Evolutionary conservation across 2,113 vertebrate genomes (phyloP).

Genomic region (Paraplagusia blochii): DNA sequence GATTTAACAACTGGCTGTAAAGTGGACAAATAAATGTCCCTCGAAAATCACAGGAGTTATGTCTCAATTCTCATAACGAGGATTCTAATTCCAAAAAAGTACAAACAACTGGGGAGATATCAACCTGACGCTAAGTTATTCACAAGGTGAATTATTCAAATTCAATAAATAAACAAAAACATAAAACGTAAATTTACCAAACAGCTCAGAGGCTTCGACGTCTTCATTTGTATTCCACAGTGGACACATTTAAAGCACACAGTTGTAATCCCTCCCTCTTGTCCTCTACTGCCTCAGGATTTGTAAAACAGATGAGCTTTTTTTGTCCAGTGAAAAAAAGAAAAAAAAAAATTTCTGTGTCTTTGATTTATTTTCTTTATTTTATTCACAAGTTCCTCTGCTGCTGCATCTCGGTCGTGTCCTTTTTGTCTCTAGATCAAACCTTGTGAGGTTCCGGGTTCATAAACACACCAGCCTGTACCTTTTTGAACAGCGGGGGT

Average conservation of each 20-base stretch:
- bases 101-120: too few relatives aligned
- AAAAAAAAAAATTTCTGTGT: slow-evolving; percentile 6
- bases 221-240: slow-evolving; percentile 7
- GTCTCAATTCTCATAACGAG: slow-evolving; percentile 3
- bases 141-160: not conserved
- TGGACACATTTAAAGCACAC: slow-evolving; percentile 31
- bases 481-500: not conserved
- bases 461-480: not conserved
- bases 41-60: not conserved
- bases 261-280: slow-evolving; percentile 14
- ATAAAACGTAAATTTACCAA: slow-evolving; percentile 3
- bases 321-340: too few relatives aligned
- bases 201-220: not conserved
- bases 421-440: slow-evolving; percentile 11
- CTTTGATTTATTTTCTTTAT: not conserved
- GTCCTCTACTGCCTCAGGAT: slow-evolving; percentile 24
- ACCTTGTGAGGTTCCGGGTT: slow-evolving; percentile 11
- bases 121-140: too few relatives aligned
- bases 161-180: not conserved
- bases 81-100: slow-evolving; percentile 2
- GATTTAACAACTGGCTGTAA: not conserved
- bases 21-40: not conserved
- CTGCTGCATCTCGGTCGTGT: not conserved
- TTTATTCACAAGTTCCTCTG: not conserved
- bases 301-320: slow-evolving; percentile 26